Base-by-base conservation (phyloP, 2,797 vertebrate genomes). In the Gorsachius magnificus region DNA sequence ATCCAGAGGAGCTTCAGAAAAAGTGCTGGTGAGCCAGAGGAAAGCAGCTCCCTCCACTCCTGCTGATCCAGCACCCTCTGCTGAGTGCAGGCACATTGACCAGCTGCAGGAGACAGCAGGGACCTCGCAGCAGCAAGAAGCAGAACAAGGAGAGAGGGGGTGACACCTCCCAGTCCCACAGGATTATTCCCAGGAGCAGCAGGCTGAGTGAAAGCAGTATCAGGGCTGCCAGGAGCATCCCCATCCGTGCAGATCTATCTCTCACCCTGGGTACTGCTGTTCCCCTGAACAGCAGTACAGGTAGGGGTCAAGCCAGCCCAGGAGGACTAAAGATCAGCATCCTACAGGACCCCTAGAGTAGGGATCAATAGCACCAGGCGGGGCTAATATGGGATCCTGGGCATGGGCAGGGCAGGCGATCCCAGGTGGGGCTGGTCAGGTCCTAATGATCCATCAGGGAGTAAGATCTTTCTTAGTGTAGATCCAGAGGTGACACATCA, bases 281-380 rank as follows among this genome's bases (percentile, higher is more conserved):
- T 33, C 21, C 21, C 46, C 51, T 26, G 18, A 46, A 29, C 43
- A 65, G 66, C 21, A 36, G 12, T 46, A 29, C 2, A 26, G 60
- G 28, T 18, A 63, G 58, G 16, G 11, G 13, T 38, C 66, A 61
- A 16, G 17, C 50, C 72, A 83, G 18, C 13, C 31, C 72, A 41
- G 25, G 3, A 20, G 5, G 4, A 5, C 33, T 60, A 38, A 60
- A 92, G 7, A 75, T 6, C 48, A 81, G 9, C 29, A 48, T 24
- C 41, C 10, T 31, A 14, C 13, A 29, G 38, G 18, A 29, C 28
- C 36, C 38, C 36, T 13, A 26, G 36, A 63, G 11, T 2, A 0
- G 2, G 16, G 38, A 35, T 7, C 3, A 16, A 26, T 5, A 77
- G 50, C 43, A 1, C 1, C 7, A 24, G 18, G 4, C 1, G 1